These are phyloP conservation scores for Drosophila aldrichi DNA, from an alignment of 2,888 invertebrate species.

Conservation along the genomic window DNA sequence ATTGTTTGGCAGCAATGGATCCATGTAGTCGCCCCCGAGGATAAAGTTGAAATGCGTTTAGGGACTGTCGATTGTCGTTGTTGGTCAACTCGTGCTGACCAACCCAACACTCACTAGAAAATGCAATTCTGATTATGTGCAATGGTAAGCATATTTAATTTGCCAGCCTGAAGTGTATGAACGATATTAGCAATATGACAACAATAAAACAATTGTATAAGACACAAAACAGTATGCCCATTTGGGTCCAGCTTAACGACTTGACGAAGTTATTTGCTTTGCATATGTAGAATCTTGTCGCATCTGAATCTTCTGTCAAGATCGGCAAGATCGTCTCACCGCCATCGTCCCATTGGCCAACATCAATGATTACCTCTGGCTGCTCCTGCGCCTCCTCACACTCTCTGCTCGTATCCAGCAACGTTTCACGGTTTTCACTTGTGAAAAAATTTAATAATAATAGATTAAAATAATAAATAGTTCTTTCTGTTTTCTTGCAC, in stretches of 20 bases:
- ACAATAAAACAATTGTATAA: conserved; percentile 48
- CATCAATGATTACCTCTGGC: conserved; percentile 5
- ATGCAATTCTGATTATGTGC: neutral
- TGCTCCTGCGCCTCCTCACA: neutral
- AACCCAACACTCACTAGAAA: neutral
- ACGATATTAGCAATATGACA: conserved; percentile 25
- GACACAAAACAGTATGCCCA: conserved; percentile 44
- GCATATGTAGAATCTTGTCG: neutral
- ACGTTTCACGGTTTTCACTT: conserved; percentile 40
- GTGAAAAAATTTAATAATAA: neutral
- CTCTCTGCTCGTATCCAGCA: conserved; percentile 21
- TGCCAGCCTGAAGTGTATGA: conserved; percentile 14
- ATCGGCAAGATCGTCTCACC: neutral
- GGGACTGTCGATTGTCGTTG: conserved; percentile 54
- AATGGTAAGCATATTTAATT: conserved; percentile 12
- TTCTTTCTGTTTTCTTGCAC: neutral
- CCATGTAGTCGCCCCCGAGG: conserved; percentile 29
- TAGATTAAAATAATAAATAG: neutral
- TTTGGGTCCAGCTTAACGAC: conserved; percentile 7
- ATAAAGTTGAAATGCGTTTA: conserved; percentile 71
- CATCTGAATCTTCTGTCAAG: neutral
- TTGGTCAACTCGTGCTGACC: conserved; percentile 42
- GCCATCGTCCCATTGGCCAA: neutral
- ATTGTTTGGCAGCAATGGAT: conserved; percentile 73
- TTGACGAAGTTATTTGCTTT: neutral